A percentile compares a stretch with the other conserved stretches of the same genome.
phyloP scores from a whole-genome alignment of 2,113 vertebrate genomes.

The Coryphaenoides rupestris region DNA sequence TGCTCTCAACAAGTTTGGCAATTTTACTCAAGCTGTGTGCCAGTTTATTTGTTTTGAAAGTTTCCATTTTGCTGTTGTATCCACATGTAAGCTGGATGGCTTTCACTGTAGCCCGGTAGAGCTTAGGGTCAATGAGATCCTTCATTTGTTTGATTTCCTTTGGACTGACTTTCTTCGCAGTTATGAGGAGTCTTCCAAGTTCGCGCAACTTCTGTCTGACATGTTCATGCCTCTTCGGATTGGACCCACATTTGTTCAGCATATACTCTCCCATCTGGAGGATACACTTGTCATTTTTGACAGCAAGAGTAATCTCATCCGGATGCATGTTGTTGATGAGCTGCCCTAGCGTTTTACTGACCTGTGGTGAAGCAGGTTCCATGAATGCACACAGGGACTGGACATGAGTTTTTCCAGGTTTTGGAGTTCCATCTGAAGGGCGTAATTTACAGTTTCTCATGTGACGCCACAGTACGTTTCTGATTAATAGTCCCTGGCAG shows the following conservation, averaged over 20 bases:
- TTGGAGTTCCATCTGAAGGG: constrained; percentile 1
- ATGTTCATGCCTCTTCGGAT: constrained; percentile 23
- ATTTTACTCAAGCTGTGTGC: constrained; percentile 25
- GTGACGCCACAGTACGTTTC: constrained; percentile 35
- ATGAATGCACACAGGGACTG: constrained; percentile 27
- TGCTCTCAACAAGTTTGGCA: constrained; percentile 23
- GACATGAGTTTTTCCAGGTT: not conserved
- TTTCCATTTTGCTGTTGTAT: constrained; percentile 20
- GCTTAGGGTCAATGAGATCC: constrained; percentile 23
- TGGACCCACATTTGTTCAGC: constrained; percentile 33
- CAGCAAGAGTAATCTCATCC: constrained; percentile 19
- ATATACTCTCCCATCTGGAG: constrained; percentile 25
- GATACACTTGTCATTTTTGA: constrained; percentile 28
- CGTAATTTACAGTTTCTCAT: constrained; percentile 19
- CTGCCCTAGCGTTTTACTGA: constrained; percentile 21
- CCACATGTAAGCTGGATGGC: constrained; percentile 27
- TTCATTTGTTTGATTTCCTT: constrained; percentile 18
- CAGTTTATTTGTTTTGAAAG: constrained; percentile 25
- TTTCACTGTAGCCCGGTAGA: constrained; percentile 31
- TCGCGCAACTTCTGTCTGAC: constrained; percentile 31
- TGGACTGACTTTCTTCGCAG: constrained; percentile 19
- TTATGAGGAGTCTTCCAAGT: constrained; percentile 29
- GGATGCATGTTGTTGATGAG: constrained; percentile 33
- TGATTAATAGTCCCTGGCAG: constrained; percentile 29
- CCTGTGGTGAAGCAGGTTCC: constrained; percentile 20